Conservation (phyloP, 2,888 invertebrate genomes). For the Drosophila seclusa region DNA sequence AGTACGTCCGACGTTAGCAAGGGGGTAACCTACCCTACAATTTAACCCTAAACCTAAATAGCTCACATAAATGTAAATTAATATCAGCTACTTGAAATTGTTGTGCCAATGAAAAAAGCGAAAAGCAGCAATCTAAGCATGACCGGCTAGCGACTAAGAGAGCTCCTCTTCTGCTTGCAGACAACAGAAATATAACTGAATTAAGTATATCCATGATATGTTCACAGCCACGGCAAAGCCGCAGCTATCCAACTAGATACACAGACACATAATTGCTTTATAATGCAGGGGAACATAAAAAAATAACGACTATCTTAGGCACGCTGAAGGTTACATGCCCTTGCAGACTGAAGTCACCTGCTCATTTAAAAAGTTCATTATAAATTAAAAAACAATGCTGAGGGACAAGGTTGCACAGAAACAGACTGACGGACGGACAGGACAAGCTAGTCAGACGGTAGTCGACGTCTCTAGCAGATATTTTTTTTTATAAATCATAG, state of each 20-base stretch:
- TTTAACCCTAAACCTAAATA: slow-evolving; percentile 57
- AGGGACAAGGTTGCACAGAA: too few relatives aligned
- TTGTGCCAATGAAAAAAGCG: slow-evolving; percentile 9
- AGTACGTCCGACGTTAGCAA: neutral
- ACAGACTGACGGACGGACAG: too few relatives aligned
- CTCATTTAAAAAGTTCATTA: too few relatives aligned
- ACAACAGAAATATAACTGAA: slow-evolving; percentile 51
- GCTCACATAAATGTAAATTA: slow-evolving; percentile 46
- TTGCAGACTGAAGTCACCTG: too few relatives aligned
- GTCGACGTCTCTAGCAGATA: too few relatives aligned
- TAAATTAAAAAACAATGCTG: too few relatives aligned
- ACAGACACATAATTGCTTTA: slow-evolving; percentile 30
- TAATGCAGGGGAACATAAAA: neutral
- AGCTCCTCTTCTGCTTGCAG: slow-evolving; percentile 23
- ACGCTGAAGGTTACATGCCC: too few relatives aligned
- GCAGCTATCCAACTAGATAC: slow-evolving; percentile 4
- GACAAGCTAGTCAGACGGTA: too few relatives aligned
- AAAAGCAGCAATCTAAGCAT: slow-evolving; percentile 29
- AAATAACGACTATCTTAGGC: neutral
- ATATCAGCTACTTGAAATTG: slow-evolving; percentile 44
- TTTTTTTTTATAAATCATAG: too few relatives aligned
- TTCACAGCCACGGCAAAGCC: slow-evolving; percentile 7
- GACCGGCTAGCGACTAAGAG: slow-evolving; percentile 39
- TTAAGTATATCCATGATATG: slow-evolving; percentile 38
- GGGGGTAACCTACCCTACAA: slow-evolving; percentile 40